Evolutionary conservation across 2,797 vertebrate genomes (phyloP).

Genomic region (Semaprochilodus insignis): DNA sequence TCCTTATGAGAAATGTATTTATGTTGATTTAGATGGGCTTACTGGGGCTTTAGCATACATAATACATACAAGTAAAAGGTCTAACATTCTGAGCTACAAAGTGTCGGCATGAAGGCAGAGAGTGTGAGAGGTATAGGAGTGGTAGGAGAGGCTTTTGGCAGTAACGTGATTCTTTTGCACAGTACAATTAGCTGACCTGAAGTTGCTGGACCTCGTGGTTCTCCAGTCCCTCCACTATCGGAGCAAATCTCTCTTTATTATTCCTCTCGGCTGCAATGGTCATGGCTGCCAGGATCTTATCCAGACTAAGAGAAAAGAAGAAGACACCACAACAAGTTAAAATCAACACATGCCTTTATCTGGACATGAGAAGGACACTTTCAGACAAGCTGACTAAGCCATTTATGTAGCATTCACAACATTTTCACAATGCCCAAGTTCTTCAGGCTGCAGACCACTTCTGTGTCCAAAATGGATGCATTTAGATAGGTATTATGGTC

Average conservation of each 20-base stretch:
- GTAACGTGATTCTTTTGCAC: background rate
- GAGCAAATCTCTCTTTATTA: slow-evolving; percentile 91
- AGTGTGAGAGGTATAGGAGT: no score
- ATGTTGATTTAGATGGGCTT: no score
- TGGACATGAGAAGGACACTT: slow-evolving; percentile 66
- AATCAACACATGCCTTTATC: slow-evolving; percentile 62
- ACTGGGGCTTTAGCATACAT: no score
- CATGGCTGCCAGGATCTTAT: slow-evolving; percentile 96
- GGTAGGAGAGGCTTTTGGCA: no score
- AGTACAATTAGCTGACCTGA: slow-evolving; percentile 82
- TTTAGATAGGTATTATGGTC: no score
- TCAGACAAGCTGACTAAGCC: background rate
- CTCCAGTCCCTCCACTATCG: slow-evolving; percentile 95
- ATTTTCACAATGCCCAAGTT: no score
- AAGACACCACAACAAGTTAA: slow-evolving; percentile 39
- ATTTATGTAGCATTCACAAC: background rate
- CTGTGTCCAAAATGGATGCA: no score
- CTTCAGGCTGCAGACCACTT: no score
- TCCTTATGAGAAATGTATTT: no score
- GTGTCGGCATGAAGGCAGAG: no score
- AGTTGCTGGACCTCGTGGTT: slow-evolving; percentile 95
- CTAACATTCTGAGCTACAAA: no score
- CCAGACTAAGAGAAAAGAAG: slow-evolving; percentile 79
- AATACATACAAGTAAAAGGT: no score
- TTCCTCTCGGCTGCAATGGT: slow-evolving; percentile 93